Base-by-base conservation (phyloP, 92 coral and sea anemone genomes). In the Diadumene lineata region DNA sequence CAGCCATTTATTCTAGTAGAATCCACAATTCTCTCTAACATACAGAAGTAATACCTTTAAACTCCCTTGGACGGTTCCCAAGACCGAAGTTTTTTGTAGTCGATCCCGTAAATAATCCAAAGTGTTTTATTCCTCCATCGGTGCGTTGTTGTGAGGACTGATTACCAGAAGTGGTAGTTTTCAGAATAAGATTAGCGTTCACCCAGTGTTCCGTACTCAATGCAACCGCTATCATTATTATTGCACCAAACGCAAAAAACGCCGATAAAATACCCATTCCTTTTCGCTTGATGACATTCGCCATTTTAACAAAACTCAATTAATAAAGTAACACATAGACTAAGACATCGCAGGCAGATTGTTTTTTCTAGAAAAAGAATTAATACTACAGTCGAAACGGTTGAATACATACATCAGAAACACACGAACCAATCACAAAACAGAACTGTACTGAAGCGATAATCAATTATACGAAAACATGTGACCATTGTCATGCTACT, bases 201-300 rank as follows among this genome's bases (percentile, higher is more conserved):
- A 83, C 97, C 97, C 97, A 91, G 71, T 87, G 82, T 31, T 87
- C 79, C 0, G 97, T 80, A 44, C 72, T 80, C 29, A 91, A 61
- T 1, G 97, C 92, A 21, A 83, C 79, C 4, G 83, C 82, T 3
- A 91, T 58, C 90, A 91, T 82, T 51, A 77, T 75, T 16, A 91
- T 55, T 60, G 90, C 85, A 10, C 77, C 34, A 56, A 91, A 87
- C 72, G 89, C 72, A 43, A 91, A 67, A 24, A 77, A 51, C 1
- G 87, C 97, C 13, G 92, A 77, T 18, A 68, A 56, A 33, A 91
- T 68, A 15, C 87, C 97, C 0, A 80, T 60, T 31, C 97, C 97
- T n/a, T 78, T 79, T 9, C 97, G 92, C 62, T 91, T 91, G 21
- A 85, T 84, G 69, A 91, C 66, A 17, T 55, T 79, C 43, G 85